Base-by-base conservation (phyloP, 2,888 invertebrate species). In the Mayetiola destructor region DNA sequence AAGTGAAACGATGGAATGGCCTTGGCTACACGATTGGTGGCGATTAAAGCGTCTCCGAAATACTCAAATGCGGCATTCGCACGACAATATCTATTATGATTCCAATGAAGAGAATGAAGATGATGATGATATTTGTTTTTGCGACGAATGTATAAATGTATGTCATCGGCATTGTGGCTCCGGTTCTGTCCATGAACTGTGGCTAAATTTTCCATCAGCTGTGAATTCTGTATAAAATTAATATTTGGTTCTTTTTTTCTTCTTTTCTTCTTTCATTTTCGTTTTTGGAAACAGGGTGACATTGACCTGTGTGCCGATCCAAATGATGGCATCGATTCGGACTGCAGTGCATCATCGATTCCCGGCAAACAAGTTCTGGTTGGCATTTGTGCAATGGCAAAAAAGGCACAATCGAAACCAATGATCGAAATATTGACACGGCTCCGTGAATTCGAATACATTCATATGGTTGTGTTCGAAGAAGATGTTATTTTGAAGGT, bases 371-470 rank as follows among this genome's bases (percentile, higher is more conserved):
- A 94, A 68, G 93, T 99, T 65, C 80, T 94, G 69, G 94, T 99
- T 65, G 99, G 99, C 61, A 88, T 99, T 59, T 99, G 99, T 77
- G 97, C 99, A 63, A 99, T 99, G 99, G 88, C 91, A 67, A 97
- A 99, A 75, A 99, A 99, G 75, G 94, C 96, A 36, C 90, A 93
- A 69, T 95, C 96, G 62, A 97, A 96, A 73, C 99, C 99, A 14
- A 99, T 99, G 99, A 89, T 89, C 69, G 97, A 97, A 75, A 99
- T 99, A 65, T 80, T 99, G 59, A 91, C 89, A 1, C 80, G 97
- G 36, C 81, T 99, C 59, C 88, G 93, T 66, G 95, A 96, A 73
- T 97, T 96, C 71, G 93, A 95, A 71, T 94, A 91, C 72, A 88
- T 95, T 67, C 88, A 90, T 76, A 88, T 94, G 74, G 78, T 90